phyloP scores from a whole-genome alignment of 2,113 vertebrate species.

The Oryzias celebensis region DNA sequence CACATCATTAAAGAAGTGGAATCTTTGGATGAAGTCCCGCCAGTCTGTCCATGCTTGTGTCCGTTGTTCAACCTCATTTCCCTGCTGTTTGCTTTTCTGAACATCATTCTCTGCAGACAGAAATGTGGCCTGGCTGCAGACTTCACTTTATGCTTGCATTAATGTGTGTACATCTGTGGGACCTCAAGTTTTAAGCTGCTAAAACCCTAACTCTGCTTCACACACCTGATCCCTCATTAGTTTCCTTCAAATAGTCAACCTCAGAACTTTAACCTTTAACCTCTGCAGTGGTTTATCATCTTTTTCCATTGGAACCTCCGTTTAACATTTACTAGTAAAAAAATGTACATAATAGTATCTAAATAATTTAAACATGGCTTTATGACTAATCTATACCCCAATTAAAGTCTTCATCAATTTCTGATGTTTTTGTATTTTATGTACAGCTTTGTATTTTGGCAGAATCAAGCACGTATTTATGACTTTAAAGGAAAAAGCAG shows the following conservation, averaged over 20 bases:
- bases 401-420: neutral
- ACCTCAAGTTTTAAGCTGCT: conserved; percentile 11
- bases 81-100: conserved; percentile 9
- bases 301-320: no score
- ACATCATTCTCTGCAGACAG: neutral
- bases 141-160: neutral
- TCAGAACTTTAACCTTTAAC: conserved; percentile 45
- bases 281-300: neutral
- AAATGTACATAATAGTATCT: no score
- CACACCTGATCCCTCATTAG: conserved; percentile 57
- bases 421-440: neutral
- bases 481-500: neutral
- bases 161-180: conserved; percentile 6
- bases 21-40: conserved; percentile 40
- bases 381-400: neutral
- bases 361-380: conserved; percentile 2
- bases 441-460: neutral
- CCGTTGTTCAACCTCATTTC: conserved; percentile 29
- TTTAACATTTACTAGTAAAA: no score
- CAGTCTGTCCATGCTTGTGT: conserved; percentile 23
- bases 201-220: conserved; percentile 9
- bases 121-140: conserved; percentile 8
- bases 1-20: conserved; percentile 47
- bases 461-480: neutral
- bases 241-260: conserved; percentile 21